Evolutionary conservation across 2,888 invertebrate genomes (phyloP).

Genomic region (Dione juno): DNA sequence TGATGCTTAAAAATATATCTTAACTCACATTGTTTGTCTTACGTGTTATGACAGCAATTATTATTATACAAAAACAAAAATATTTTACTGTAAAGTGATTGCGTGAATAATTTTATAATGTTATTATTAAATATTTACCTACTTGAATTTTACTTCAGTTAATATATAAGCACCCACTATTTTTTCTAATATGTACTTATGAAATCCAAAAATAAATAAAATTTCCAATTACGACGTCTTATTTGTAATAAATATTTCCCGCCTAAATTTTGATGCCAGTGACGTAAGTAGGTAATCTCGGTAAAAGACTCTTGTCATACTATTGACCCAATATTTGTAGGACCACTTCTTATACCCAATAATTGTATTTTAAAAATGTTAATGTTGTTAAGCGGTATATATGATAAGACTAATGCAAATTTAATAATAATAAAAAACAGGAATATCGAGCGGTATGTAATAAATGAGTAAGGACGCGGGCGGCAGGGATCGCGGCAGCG

Average conservation of each 20-base stretch:
- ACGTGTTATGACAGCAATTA: background rate
- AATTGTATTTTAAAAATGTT: background rate
- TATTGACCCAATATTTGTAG: constrained; percentile 72
- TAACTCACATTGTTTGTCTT: too few relatives aligned
- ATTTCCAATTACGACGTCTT: background rate
- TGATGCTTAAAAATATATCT: background rate
- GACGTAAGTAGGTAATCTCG: constrained; percentile 71
- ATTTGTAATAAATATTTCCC: constrained; percentile 61
- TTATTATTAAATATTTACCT: background rate
- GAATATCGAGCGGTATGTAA: constrained; percentile 67
- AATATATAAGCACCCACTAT: background rate
- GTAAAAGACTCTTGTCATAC: constrained; percentile 59
- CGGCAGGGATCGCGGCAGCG: constrained; percentile 57
- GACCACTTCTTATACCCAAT: constrained; percentile 49
- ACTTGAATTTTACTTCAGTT: background rate
- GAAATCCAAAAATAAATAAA: background rate
- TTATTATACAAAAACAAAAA: too few relatives aligned
- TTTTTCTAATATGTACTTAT: too few relatives aligned
- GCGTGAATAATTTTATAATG: too few relatives aligned
- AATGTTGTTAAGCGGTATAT: constrained; percentile 1
- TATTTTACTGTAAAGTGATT: too few relatives aligned
- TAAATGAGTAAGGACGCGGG: constrained; percentile 57
- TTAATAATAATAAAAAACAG: constrained; percentile 32
- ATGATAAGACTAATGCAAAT: constrained; percentile 21
- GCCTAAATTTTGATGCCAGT: constrained; percentile 71